Evolutionary conservation across 2,888 invertebrate genomes (phyloP).

Genomic region (Acanthoscelides obtectus): DNA sequence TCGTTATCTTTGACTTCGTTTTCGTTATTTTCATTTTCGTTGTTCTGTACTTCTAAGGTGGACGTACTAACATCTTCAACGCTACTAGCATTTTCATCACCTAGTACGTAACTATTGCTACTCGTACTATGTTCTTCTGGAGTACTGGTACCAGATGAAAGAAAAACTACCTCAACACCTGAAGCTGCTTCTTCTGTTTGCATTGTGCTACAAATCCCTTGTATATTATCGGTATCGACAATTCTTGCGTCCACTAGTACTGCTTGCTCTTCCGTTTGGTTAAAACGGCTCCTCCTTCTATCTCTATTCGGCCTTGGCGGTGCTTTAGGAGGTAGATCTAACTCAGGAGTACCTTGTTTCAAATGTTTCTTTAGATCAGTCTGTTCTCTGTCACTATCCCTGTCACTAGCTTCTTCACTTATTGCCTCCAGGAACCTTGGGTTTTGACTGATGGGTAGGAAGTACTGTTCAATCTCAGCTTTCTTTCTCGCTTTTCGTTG

Average conservation of each 20-base stretch:
- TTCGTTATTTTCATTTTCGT: slow-evolving; percentile 4
- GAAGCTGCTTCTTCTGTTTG: slow-evolving; percentile 38
- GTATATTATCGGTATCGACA: slow-evolving; percentile 28
- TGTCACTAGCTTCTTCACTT: slow-evolving; percentile 70
- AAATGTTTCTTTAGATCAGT: slow-evolving; percentile 30
- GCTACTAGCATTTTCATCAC: slow-evolving; percentile 8
- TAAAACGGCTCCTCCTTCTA: slow-evolving; percentile 5
- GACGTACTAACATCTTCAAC: slow-evolving; percentile 12
- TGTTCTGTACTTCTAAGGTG: background rate
- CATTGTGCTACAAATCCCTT: slow-evolving; percentile 54
- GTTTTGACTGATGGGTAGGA: slow-evolving; percentile 55
- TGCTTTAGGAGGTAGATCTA: slow-evolving; percentile 19
- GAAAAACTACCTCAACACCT: slow-evolving; percentile 61
- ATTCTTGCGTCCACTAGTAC: slow-evolving; percentile 60
- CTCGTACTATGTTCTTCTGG: slow-evolving; percentile 20
- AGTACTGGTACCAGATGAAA: slow-evolving; percentile 35
- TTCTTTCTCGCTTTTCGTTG: slow-evolving; percentile 52
- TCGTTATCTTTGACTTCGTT: slow-evolving; percentile 5
- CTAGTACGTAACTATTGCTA: slow-evolving; percentile 17
- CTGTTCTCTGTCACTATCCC: slow-evolving; percentile 50
- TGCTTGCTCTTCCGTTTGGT: slow-evolving; percentile 21
- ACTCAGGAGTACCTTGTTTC: slow-evolving; percentile 36
- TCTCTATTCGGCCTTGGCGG: slow-evolving; percentile 15
- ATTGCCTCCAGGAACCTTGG: slow-evolving; percentile 71
- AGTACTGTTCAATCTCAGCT: slow-evolving; percentile 54